A percentile compares a stretch with the other conserved stretches of the same genome.
phyloP scores from a whole-genome alignment of 2,113 vertebrate species.

The Onychorhynchus coronatus region DNA sequence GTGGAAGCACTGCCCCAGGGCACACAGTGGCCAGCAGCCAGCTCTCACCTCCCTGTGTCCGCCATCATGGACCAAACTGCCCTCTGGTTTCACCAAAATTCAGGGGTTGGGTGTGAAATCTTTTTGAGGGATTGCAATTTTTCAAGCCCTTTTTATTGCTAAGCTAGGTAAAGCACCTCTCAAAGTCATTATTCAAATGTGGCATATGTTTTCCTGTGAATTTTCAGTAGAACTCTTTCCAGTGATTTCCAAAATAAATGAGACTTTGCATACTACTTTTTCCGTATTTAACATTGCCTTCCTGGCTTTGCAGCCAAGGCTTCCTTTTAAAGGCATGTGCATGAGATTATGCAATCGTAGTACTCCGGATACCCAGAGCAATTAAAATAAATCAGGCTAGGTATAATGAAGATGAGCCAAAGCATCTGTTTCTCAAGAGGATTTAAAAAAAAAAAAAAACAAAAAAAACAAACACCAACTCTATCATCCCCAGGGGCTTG shows the following conservation, averaged over 20 bases:
- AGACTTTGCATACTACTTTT: slow-evolving; percentile 45
- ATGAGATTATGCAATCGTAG: slow-evolving; percentile 58
- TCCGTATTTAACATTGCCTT: slow-evolving; percentile 47
- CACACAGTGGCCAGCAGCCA: fast-evolving
- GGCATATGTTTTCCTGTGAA: slow-evolving; percentile 34
- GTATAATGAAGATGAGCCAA: slow-evolving; percentile 67
- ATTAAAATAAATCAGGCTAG: slow-evolving; percentile 71
- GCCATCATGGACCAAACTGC: neutral
- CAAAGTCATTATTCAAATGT: slow-evolving; percentile 21
- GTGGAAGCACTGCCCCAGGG: fast-evolving
- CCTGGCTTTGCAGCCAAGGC: slow-evolving; percentile 27
- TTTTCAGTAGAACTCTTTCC: slow-evolving; percentile 40
- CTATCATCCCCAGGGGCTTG: neutral
- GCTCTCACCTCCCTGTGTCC: neutral
- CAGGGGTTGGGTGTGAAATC: neutral
- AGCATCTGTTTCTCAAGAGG: slow-evolving; percentile 66
- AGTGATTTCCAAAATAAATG: slow-evolving; percentile 54
- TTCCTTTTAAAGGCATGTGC: slow-evolving; percentile 66
- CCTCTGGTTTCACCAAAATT: neutral
- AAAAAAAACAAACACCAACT: neutral
- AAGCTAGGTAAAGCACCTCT: slow-evolving; percentile 34
- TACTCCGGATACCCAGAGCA: slow-evolving; percentile 56
- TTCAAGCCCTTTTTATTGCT: neutral
- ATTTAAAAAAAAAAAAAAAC: neutral
- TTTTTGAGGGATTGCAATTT: neutral